A percentile compares a stretch with the other conserved stretches of the same genome.
Conservation (phyloP, 2,113 vertebrate species). For the Columba janthina region DNA sequence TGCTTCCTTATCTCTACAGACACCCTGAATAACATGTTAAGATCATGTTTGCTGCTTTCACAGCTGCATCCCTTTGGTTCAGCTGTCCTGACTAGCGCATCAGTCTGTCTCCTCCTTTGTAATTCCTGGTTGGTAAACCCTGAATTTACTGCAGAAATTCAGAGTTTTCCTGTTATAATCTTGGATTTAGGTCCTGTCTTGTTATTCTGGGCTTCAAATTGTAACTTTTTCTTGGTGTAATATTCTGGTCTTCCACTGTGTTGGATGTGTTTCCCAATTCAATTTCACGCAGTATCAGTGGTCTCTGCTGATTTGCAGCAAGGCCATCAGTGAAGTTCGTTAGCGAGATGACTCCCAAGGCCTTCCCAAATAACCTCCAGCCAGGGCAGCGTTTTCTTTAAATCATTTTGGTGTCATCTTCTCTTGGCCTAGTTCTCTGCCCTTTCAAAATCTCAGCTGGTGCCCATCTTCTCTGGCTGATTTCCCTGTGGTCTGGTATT, state of each 20-base stretch:
- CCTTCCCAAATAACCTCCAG: not conserved
- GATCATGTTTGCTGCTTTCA: not conserved
- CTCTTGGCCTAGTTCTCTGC: not conserved
- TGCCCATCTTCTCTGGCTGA: not conserved
- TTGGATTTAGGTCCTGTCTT: not conserved
- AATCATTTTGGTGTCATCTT: not conserved
- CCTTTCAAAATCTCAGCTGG: not conserved
- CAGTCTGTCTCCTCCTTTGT: not conserved
- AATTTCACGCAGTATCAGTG: not conserved
- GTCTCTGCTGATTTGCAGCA: not conserved
- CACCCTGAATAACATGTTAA: not conserved
- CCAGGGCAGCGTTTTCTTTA: not conserved
- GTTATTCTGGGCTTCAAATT: not conserved
- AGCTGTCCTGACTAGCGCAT: not conserved
- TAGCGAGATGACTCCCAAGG: not conserved
- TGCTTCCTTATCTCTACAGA: not conserved
- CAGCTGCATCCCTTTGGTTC: not conserved
- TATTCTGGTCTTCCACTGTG: not conserved
- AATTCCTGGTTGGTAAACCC: not conserved
- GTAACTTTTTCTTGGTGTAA: not conserved
- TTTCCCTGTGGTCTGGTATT: rapidly evolving
- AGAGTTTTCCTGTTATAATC: not conserved
- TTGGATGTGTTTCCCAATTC: not conserved
- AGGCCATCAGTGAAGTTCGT: not conserved
- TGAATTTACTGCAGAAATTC: not conserved